Evolutionary conservation across 2,888 invertebrate species (phyloP), one percentile per base, ranked within the genome.

Genomic region (Papilio demoleus): DNA sequence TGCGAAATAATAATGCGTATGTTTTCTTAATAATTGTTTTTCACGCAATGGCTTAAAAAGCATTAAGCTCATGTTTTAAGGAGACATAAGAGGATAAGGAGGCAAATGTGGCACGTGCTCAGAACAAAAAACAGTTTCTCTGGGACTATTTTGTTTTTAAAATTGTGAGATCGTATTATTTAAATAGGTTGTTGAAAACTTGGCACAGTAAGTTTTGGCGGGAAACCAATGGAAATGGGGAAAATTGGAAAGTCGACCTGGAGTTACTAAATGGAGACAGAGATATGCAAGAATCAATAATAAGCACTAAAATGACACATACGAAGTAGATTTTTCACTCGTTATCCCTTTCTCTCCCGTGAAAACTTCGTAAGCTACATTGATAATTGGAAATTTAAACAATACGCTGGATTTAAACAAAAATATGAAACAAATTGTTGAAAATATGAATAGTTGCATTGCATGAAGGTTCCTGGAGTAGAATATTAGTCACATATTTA

Each of bases 291-390:
- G 3, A 27, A 53, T 53, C 53, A 27, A 53, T 53, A 53, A n/a
- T 9, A 31, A 63, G 64, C 11, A 45, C 56, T 53, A 60, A 60
- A 69, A 34, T 65, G 19, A 14, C 45, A 17, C 11, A 50, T 58
- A 27, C 40, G 31, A 31, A 38, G 36, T 24, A 50, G 50, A 40
- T 38, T 36, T 42, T 61, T 17, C 45, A 42, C 59, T 14, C 27
- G 38, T 53, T 45, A 50, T 72, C 71, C 67, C 72, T 70, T 61
- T 72, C 63, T 31, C 60, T 59, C 72, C 53, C 24, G 36, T n/a
- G 53, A n/a, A 61, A 17, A 60, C 42, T 38, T 42, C 61, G n/a
- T 53, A 60, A 36, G n/a, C 14, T n/a, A 27, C 31, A 9, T 6
- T n/a, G 4, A 59, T 17, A 69, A 34, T 1, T 22, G 19, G 31